Percentiles rank a stretch among this genome's conserved stretches.
These are phyloP conservation scores for Macaca fascicularis DNA, from an alignment of 2,113 vertebrate genomes.

Conservation along the genomic window DNA sequence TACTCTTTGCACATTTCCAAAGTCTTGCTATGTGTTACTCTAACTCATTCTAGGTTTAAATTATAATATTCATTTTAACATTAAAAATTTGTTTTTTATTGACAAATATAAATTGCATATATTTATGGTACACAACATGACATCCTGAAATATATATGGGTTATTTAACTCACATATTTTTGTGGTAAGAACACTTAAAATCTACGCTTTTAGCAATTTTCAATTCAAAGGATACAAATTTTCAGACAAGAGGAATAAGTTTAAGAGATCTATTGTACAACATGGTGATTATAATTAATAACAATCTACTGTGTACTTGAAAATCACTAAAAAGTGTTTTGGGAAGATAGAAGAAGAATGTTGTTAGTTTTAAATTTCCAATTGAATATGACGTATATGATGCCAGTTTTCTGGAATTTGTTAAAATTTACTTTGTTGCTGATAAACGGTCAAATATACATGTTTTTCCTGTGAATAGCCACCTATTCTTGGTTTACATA, in stretches of 20 bases:
- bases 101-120: background rate
- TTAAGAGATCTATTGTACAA: background rate
- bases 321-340: background rate
- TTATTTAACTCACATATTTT: background rate
- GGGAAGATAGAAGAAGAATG: background rate
- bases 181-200: background rate
- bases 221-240: background rate
- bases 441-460: background rate
- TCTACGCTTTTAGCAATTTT: background rate
- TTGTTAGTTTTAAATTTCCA: background rate
- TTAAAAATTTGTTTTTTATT: background rate
- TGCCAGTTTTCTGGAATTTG: background rate
- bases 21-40: background rate
- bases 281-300: background rate
- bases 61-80: background rate
- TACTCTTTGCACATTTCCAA: background rate
- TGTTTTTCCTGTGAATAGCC: background rate
- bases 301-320: background rate
- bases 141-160: background rate
- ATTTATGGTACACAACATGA: background rate
- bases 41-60: background rate
- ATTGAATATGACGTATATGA: background rate
- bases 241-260: background rate
- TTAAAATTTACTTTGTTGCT: background rate
- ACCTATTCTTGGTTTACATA: background rate